Conservation (phyloP, 1,140 invertebrate genomes). For the Drosophila simulans region DNA sequence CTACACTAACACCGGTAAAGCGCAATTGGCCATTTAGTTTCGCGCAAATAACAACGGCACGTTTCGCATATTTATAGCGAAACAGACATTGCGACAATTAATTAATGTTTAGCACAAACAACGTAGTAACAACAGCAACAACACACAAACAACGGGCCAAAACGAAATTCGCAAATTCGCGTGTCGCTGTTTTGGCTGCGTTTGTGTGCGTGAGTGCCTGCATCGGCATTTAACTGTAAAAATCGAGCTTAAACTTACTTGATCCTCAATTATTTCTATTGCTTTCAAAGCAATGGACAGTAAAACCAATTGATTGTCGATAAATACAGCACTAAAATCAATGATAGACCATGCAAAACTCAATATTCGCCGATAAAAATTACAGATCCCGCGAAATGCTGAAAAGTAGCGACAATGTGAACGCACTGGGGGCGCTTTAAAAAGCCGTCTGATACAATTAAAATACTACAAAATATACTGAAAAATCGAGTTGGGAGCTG, state of each 20-base stretch:
- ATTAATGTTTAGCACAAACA: constrained; percentile 52
- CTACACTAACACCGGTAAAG: constrained; percentile 42
- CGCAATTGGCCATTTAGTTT: constrained; percentile 48
- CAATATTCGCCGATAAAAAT: constrained; percentile 21
- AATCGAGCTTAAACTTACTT: constrained; percentile 45
- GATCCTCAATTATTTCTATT: constrained; percentile 10
- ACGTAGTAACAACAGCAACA: constrained; percentile 16
- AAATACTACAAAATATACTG: background rate
- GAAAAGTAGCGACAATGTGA: constrained; percentile 23
- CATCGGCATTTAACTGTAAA: constrained; percentile 23
- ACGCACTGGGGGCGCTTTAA: constrained; percentile 5
- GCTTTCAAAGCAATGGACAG: constrained; percentile 19
- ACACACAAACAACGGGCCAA: constrained; percentile 15
- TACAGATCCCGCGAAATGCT: constrained; percentile 29
- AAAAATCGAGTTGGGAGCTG: background rate
- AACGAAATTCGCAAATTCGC: constrained; percentile 66
- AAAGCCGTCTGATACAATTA: background rate
- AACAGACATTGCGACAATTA: constrained; percentile 53
- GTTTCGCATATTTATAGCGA: constrained; percentile 43
- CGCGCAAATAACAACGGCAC: constrained; percentile 34
- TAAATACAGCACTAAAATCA: constrained; percentile 11
- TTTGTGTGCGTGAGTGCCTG: constrained; percentile 14
- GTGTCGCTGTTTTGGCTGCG: constrained; percentile 35
- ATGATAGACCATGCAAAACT: constrained; percentile 9
- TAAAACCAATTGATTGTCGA: background rate